Evolutionary conservation across 2,888 invertebrate genomes (phyloP).

Genomic region (Seira sanloemensis): DNA sequence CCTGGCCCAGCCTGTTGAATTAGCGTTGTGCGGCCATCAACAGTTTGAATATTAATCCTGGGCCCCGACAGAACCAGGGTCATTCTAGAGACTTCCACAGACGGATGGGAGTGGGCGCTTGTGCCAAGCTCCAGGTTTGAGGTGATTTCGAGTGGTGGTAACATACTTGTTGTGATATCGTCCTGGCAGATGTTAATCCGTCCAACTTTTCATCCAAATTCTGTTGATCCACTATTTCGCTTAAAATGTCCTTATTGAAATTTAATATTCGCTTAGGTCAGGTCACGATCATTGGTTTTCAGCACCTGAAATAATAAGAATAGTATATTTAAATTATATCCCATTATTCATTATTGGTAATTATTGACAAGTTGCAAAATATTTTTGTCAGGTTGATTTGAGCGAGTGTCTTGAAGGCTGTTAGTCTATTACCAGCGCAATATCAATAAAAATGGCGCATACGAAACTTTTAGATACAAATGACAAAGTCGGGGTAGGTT

Average conservation of each 20-base stretch:
- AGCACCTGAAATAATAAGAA: no score
- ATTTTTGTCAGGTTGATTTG: no score
- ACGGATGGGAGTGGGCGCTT: neutral
- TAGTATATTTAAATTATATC: no score
- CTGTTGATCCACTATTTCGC: constrained; percentile 65
- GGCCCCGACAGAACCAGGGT: constrained; percentile 26
- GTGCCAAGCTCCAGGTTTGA: neutral
- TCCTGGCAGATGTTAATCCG: constrained; percentile 10
- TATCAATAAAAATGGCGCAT: no score
- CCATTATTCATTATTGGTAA: no score
- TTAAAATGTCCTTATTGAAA: constrained; percentile 70
- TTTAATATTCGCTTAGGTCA: constrained; percentile 66
- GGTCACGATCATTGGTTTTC: no score
- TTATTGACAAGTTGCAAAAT: no score
- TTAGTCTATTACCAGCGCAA: no score
- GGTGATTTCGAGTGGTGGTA: neutral
- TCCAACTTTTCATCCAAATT: constrained; percentile 39
- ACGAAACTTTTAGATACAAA: no score
- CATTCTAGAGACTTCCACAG: neutral
- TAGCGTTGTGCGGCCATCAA: constrained; percentile 64
- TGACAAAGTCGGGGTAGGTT: no score
- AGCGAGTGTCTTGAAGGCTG: no score
- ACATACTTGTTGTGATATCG: no score
- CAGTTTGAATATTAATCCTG: constrained; percentile 67
- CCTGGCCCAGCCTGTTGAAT: constrained; percentile 41